These are phyloP conservation scores for Octopus bimaculoides DNA, from an alignment of 1,140 invertebrate genomes.

Conservation along the genomic window DNA sequence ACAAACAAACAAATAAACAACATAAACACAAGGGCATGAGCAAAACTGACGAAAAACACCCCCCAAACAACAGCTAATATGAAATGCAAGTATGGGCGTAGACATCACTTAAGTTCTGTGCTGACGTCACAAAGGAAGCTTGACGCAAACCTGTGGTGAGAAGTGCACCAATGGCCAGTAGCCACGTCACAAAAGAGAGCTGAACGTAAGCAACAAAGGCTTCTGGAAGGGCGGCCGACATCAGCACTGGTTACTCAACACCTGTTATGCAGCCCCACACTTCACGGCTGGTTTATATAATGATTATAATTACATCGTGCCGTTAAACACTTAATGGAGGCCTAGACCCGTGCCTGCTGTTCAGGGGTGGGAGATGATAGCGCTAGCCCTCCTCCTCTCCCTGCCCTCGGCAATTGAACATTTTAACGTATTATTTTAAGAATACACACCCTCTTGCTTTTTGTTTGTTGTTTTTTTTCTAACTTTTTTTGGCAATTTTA, in stretches of 20 bases:
- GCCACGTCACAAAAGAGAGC: not conserved
- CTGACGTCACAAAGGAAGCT: conserved; percentile 8
- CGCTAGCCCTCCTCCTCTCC: not conserved
- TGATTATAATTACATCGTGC: not conserved
- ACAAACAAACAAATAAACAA: not conserved
- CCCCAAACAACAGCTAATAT: not conserved
- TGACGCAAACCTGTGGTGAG: not conserved
- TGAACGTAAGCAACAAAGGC: not conserved
- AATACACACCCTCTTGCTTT: not conserved
- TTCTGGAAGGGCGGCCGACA: not conserved
- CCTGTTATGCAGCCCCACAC: not conserved
- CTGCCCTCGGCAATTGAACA: not conserved
- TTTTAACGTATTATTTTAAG: not conserved
- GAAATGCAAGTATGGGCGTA: conserved; percentile 4
- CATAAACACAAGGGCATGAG: not conserved
- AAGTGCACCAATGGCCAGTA: not conserved
- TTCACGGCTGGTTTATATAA: conserved; percentile 4
- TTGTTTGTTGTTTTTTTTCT: not conserved
- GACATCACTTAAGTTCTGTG: not conserved
- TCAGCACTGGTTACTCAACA: not conserved
- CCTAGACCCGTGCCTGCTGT: not conserved
- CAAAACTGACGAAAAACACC: not conserved
- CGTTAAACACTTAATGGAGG: conserved; percentile 5
- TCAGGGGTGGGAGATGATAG: not conserved
- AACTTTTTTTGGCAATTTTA: not conserved